phyloP scores from a whole-genome alignment of 2,113 vertebrate genomes.

The Aptenodytes forsteri region DNA sequence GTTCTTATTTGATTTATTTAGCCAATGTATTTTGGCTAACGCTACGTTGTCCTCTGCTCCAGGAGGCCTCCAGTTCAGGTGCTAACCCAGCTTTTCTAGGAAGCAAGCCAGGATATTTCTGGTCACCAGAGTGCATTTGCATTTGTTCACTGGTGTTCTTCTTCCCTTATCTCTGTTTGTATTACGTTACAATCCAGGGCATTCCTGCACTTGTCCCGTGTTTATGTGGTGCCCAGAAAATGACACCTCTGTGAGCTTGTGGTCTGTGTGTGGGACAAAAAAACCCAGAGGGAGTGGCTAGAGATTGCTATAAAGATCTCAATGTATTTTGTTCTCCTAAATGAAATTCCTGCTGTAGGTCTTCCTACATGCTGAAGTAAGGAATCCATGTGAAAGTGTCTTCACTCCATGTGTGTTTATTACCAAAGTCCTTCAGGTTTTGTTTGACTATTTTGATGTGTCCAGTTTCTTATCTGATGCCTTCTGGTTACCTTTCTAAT shows the following conservation, averaged over 20 bases:
- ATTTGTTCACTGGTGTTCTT: neutral
- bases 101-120: constrained; percentile 4
- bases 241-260: neutral
- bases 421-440: constrained; percentile 58
- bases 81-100: neutral
- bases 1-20: neutral
- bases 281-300: neutral
- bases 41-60: neutral
- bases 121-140: neutral
- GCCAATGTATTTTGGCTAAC: neutral
- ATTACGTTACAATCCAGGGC: neutral
- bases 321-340: neutral
- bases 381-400: neutral
- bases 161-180: constrained; percentile 49
- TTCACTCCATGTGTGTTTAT: constrained; percentile 4
- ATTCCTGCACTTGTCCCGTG: neutral
- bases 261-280: neutral
- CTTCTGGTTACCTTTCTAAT: constrained; percentile 36
- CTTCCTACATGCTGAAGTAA: neutral
- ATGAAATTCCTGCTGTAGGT: neutral
- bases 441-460: constrained; percentile 63
- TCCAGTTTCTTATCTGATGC: constrained; percentile 65
- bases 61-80: neutral
- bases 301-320: neutral
- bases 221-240: neutral